Evolutionary conservation across 1,140 invertebrate species (phyloP).

Genomic region (Calephelis nemesis): DNA sequence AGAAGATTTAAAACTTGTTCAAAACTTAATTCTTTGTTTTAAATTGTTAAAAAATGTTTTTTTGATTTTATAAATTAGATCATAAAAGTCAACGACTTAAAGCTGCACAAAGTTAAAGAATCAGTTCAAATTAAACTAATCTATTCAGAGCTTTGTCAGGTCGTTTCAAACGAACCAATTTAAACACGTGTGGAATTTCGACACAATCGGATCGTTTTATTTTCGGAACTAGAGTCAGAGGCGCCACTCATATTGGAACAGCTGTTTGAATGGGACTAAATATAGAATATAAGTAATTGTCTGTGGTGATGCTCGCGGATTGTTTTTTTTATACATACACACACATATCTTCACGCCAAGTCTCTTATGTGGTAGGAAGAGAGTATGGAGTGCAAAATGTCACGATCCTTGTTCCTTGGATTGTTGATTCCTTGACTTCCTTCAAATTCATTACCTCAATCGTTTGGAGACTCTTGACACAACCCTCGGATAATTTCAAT

Average conservation of each 20-base stretch:
- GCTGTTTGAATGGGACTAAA: conserved; percentile 9
- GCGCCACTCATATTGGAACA: neutral
- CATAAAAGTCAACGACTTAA: neutral
- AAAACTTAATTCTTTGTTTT: no score
- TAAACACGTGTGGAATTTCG: conserved; percentile 12
- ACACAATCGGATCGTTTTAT: conserved; percentile 13
- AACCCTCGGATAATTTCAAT: no score
- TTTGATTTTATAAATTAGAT: neutral
- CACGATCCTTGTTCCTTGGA: no score
- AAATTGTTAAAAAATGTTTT: no score
- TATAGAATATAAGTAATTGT: neutral
- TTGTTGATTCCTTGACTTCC: no score
- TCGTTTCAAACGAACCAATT: conserved; percentile 13
- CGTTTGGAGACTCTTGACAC: no score
- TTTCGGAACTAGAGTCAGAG: neutral
- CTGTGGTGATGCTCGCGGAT: neutral
- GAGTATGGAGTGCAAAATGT: no score
- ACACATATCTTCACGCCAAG: no score
- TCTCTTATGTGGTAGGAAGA: no score
- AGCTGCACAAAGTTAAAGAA: neutral
- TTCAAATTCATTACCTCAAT: no score
- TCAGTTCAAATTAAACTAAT: conserved; percentile 14
- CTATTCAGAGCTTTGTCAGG: neutral
- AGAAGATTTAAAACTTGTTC: no score
- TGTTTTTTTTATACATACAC: neutral